phyloP scores from a whole-genome alignment of 2,797 vertebrate genomes.

The Apogon hyalosoma region DNA sequence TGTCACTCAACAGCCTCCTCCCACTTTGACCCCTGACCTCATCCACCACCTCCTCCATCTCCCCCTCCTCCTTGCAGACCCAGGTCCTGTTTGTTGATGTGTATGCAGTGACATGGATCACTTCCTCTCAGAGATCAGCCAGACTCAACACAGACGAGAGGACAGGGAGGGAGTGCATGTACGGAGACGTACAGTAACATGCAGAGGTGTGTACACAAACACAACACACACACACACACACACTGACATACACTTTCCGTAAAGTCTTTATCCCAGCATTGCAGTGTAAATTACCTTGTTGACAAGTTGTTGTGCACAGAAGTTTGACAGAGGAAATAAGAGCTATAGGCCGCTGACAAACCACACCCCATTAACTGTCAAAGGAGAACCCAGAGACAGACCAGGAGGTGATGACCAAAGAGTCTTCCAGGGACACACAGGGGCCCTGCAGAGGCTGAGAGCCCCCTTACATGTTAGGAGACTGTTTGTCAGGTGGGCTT shows the following conservation, averaged over 20 bases:
- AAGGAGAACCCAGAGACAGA: conserved; percentile 2
- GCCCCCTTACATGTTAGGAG: background rate
- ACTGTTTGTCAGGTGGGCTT: too few species aligned
- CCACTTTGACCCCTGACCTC: conserved; percentile 51
- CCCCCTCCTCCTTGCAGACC: conserved; percentile 33
- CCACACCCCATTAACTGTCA: conserved; percentile 49
- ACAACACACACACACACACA: conserved; percentile 10
- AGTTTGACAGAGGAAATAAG: conserved; percentile 63
- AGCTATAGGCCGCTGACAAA: conserved; percentile 32
- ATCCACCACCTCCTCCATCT: conserved; percentile 17
- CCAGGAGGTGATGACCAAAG: conserved; percentile 13
- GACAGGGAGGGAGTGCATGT: background rate
- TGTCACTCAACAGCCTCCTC: conserved; percentile 70
- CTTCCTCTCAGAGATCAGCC: conserved; percentile 70
- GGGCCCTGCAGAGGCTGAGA: background rate
- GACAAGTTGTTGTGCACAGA: conserved; percentile 66
- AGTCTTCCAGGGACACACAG: conserved; percentile 2
- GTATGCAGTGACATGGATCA: conserved; percentile 71
- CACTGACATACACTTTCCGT: background rate
- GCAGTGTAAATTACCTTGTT: conserved; percentile 59
- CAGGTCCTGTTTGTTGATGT: conserved; percentile 76
- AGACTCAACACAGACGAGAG: conserved; percentile 66
- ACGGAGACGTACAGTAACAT: conserved; percentile 26
- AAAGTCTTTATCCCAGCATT: conserved; percentile 25
- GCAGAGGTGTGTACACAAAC: too few species aligned